A percentile compares a stretch with the other conserved stretches of the same genome.
phyloP scores from a whole-genome alignment of 2,113 vertebrate genomes.

The Ariopsis seemanni region DNA sequence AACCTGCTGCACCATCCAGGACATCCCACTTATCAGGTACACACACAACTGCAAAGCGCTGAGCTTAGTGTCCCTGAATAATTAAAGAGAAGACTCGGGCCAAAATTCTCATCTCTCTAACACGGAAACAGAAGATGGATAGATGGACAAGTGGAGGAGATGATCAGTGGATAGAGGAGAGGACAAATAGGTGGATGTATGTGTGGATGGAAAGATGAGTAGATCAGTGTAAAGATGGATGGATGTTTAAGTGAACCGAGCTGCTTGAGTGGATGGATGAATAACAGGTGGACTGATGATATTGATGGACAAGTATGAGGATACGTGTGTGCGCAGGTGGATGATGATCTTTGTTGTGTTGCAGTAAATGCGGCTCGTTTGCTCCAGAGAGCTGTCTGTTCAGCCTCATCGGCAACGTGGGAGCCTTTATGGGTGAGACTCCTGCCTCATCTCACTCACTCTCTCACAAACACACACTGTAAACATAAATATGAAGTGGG shows the following conservation, averaged over 20 bases:
- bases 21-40: constrained; percentile 90
- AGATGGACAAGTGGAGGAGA: not conserved
- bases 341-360: constrained; percentile 29
- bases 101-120: not conserved
- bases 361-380: constrained; percentile 88
- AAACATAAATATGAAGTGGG: not conserved
- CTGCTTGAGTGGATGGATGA: not conserved
- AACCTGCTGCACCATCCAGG: constrained; percentile 87
- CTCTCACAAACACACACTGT: not conserved
- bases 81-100: not conserved
- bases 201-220: not conserved
- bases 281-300: too few relatives aligned
- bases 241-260: not conserved
- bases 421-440: constrained; percentile 90
- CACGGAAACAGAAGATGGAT: not conserved
- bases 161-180: not conserved
- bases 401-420: constrained; percentile 89
- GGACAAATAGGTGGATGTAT: too few relatives aligned
- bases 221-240: not conserved
- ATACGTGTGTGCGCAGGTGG: not conserved
- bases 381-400: constrained; percentile 93
- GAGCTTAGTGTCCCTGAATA: not conserved
- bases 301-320: not conserved
- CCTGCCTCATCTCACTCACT: not conserved
- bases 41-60: not conserved